Evolutionary conservation across 1,140 invertebrate species (phyloP).

Genomic region (Dryas iulia): DNA sequence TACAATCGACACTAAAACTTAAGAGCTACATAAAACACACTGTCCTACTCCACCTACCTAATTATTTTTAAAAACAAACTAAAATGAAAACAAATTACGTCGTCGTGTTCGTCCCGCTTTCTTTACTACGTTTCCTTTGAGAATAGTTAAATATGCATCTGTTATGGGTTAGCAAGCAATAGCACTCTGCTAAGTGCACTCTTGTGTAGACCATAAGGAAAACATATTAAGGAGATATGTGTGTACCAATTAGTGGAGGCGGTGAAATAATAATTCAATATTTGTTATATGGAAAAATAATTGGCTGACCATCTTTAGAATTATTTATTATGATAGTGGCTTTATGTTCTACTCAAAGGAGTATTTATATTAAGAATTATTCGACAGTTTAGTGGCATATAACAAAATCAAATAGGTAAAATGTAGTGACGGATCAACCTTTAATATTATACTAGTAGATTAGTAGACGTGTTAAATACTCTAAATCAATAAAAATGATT

Average conservation of each 20-base stretch:
- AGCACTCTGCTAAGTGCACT: constrained; percentile 9
- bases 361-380: too few relatives aligned
- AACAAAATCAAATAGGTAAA: too few relatives aligned
- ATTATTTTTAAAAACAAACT: not conserved
- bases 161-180: constrained; percentile 7
- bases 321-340: too few relatives aligned
- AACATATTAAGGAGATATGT: not conserved
- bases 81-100: not conserved
- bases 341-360: too few relatives aligned
- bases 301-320: too few relatives aligned
- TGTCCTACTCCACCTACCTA: not conserved
- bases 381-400: too few relatives aligned
- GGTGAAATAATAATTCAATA: not conserved
- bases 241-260: not conserved
- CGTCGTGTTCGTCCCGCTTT: not conserved
- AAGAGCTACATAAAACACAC: not conserved
- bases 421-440: too few relatives aligned
- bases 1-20: not conserved
- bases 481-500: too few relatives aligned
- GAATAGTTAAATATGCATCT: constrained; percentile 6
- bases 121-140: not conserved
- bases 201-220: constrained; percentile 2
- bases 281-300: not conserved
- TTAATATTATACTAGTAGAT: too few relatives aligned
- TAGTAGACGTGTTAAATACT: too few relatives aligned